Percentiles rank a stretch among this genome's conserved stretches.
These are phyloP conservation scores for Rhagonycha lutea DNA, from an alignment of 2,888 invertebrate genomes.

Conservation along the genomic window DNA sequence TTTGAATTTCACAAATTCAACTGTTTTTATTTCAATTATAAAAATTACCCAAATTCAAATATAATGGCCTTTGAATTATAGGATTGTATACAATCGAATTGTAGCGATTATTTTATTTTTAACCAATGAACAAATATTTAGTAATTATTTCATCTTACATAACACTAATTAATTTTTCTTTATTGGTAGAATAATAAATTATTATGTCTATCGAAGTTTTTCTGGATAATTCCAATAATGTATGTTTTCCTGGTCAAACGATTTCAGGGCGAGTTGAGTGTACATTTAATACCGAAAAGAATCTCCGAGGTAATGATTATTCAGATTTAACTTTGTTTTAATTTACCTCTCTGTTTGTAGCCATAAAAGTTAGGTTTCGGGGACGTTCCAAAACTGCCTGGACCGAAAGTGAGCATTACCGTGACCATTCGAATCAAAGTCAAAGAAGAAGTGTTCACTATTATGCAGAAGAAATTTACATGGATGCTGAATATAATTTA, in stretches of 20 bases:
- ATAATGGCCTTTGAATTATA: no score
- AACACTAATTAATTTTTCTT: background rate
- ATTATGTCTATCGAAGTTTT: conserved; percentile 32
- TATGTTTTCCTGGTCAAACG: conserved; percentile 29
- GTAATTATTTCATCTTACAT: no score
- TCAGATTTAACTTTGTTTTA: background rate
- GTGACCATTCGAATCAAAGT: conserved; percentile 8
- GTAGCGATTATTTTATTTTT: no score
- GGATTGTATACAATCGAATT: no score
- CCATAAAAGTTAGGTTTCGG: conserved; percentile 26
- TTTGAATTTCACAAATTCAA: no score
- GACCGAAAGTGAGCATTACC: conserved; percentile 23
- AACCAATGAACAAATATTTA: background rate
- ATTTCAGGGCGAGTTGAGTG: conserved; percentile 29
- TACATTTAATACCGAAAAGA: conserved; percentile 25
- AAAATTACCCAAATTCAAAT: no score
- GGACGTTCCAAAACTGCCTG: conserved; percentile 30
- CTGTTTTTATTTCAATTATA: no score
- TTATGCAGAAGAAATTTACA: conserved; percentile 18
- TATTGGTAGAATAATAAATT: background rate
- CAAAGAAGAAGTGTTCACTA: conserved; percentile 11
- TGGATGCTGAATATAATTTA: conserved; percentile 17
- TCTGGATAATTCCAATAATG: conserved; percentile 40
- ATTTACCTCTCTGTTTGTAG: conserved; percentile 12
- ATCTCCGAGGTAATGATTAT: conserved; percentile 27